These are phyloP conservation scores for Diarsia dahlii DNA, from an alignment of 2,888 invertebrate genomes.

Conservation along the genomic window DNA sequence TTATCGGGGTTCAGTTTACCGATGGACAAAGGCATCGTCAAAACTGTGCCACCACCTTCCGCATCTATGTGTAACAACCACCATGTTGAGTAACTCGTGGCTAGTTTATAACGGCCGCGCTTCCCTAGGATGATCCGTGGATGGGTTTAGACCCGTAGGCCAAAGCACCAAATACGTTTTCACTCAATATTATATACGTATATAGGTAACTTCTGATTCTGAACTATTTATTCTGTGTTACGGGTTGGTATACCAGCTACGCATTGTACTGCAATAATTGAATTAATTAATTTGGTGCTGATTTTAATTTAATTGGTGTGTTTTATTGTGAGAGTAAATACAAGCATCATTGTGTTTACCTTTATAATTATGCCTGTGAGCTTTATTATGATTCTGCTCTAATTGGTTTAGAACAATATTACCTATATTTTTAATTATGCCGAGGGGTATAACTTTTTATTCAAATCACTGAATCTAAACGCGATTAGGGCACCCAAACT, in stretches of 20 bases:
- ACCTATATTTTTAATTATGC: not conserved
- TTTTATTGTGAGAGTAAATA: not conserved
- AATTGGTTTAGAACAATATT: not conserved
- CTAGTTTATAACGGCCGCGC: too few relatives aligned
- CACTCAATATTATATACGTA: not conserved
- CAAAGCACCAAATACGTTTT: not conserved
- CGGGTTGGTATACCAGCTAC: not conserved
- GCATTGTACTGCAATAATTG: conserved; percentile 23
- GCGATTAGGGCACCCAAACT: not conserved
- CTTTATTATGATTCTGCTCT: not conserved
- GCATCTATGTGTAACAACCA: too few relatives aligned
- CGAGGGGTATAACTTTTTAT: too few relatives aligned
- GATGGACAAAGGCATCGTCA: too few relatives aligned
- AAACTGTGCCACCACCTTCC: too few relatives aligned
- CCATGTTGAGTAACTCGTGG: too few relatives aligned
- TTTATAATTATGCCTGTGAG: not conserved
- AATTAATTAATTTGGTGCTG: conserved; percentile 21
- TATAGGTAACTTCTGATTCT: not conserved
- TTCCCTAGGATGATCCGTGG: too few relatives aligned
- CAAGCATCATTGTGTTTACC: not conserved
- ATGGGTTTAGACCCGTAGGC: too few relatives aligned
- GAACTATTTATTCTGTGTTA: not conserved
- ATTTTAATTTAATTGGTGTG: conserved; percentile 24
- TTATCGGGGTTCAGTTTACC: too few relatives aligned
- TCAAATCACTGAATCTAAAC: not conserved